phyloP scores from a whole-genome alignment of 2,797 vertebrate genomes.

The Varecia variegata region DNA sequence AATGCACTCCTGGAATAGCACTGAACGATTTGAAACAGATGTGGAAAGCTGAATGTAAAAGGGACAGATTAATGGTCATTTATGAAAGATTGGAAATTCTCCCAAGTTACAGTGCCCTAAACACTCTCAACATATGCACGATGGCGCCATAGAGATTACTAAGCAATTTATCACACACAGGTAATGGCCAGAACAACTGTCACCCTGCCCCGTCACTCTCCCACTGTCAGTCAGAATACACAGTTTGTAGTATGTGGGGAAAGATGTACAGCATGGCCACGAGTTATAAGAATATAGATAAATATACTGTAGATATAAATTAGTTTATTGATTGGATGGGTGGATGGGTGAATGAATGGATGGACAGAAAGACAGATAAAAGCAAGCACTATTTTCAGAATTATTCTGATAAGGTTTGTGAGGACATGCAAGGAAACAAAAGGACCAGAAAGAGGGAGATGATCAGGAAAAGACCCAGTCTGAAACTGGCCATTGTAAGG shows the following conservation, averaged over 20 bases:
- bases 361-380: background rate
- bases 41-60: slow-evolving; percentile 62
- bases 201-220: background rate
- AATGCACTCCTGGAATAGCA: slow-evolving; percentile 44
- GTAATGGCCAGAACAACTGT: background rate
- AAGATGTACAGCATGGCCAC: background rate
- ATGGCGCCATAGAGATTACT: slow-evolving; percentile 17
- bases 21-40: slow-evolving; percentile 50
- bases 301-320: background rate
- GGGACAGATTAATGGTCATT: slow-evolving; percentile 55
- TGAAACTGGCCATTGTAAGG: background rate
- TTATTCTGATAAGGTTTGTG: background rate
- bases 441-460: background rate
- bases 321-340: background rate
- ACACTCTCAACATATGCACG: background rate
- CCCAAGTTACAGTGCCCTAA: slow-evolving; percentile 49
- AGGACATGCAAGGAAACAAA: background rate
- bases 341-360: background rate
- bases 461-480: background rate
- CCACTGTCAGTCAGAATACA: background rate
- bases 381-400: background rate
- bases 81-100: slow-evolving; percentile 64
- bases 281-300: background rate
- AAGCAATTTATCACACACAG: slow-evolving; percentile 25
- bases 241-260: background rate